Percentiles rank a stretch among this genome's conserved stretches.
Evolutionary conservation across 2,888 invertebrate genomes (phyloP).

Genomic region (Chrysotoxum bicinctum): DNA sequence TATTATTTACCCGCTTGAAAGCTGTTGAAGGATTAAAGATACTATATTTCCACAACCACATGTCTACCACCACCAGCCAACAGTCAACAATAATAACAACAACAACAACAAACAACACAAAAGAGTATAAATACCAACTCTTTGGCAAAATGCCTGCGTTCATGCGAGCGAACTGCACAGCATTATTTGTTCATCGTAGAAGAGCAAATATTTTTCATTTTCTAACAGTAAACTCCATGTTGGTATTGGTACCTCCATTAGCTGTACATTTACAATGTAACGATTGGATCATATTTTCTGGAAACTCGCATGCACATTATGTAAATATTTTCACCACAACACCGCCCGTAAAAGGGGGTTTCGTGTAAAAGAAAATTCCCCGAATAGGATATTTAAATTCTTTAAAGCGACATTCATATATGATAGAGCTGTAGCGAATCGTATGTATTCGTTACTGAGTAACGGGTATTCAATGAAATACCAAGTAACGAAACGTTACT

Average conservation of each 20-base stretch:
- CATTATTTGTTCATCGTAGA: slow-evolving; percentile 27
- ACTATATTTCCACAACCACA: slow-evolving; percentile 41
- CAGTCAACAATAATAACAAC: neutral
- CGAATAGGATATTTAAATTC: too few relatives aligned
- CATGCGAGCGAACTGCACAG: slow-evolving; percentile 41
- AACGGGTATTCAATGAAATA: too few relatives aligned
- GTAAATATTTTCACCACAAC: neutral
- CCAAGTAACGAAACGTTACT: too few relatives aligned
- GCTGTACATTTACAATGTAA: neutral
- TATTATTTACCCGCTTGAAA: slow-evolving; percentile 63
- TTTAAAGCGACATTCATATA: too few relatives aligned
- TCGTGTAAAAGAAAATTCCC: neutral
- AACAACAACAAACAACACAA: slow-evolving; percentile 4
- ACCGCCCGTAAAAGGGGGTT: neutral
- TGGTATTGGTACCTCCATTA: neutral
- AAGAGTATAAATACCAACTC: neutral
- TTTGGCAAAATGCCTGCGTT: slow-evolving; percentile 34
- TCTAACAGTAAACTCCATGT: slow-evolving; percentile 20
- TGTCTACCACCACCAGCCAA: neutral
- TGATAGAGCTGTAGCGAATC: too few relatives aligned
- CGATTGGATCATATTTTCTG: neutral
- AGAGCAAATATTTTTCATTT: slow-evolving; percentile 55
- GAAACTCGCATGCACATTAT: neutral
- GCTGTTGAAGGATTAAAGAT: slow-evolving; percentile 69
- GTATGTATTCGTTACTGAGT: too few relatives aligned